These are phyloP conservation scores for Coranthus polyacanthus DNA, from an alignment of 2,797 vertebrate genomes.

Conservation along the genomic window DNA sequence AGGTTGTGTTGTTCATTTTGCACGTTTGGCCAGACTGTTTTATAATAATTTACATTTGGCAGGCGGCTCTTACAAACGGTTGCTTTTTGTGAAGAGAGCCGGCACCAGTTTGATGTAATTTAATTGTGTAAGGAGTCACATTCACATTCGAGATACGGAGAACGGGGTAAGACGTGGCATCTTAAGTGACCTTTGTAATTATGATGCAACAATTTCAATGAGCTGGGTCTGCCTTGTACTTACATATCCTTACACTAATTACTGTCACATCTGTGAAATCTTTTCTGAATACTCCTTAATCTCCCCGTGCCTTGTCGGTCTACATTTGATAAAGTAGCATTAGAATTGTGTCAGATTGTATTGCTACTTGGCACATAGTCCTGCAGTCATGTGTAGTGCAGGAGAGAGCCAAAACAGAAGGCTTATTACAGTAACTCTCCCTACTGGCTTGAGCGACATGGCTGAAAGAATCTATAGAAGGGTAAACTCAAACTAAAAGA, in stretches of 20 bases:
- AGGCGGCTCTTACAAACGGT: constrained; percentile 7
- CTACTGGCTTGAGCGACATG: constrained; percentile 29
- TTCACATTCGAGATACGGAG: constrained; percentile 14
- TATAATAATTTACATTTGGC: constrained; percentile 20
- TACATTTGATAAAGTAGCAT: constrained; percentile 44
- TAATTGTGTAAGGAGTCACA: neutral
- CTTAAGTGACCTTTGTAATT: constrained; percentile 58
- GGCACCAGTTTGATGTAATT: constrained; percentile 22
- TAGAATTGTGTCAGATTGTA: constrained; percentile 37
- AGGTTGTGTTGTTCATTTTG: constrained; percentile 28
- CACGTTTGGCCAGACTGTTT: constrained; percentile 10
- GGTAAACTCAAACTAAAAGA: too few species aligned
- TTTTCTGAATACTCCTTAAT: constrained; percentile 32
- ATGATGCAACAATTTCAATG: constrained; percentile 60
- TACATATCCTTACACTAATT: constrained; percentile 57
- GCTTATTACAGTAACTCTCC: constrained; percentile 23
- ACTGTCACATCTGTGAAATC: constrained; percentile 51
- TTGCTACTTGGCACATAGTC: constrained; percentile 3
- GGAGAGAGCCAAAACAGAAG: constrained; percentile 15
- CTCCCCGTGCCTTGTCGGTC: constrained; percentile 18
- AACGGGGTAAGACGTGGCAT: constrained; percentile 27
- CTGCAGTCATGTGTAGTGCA: constrained; percentile 4
- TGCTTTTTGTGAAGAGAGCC: neutral
- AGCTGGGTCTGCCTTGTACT: constrained; percentile 27
- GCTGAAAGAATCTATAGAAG: too few species aligned